Base-by-base conservation (phyloP, 2,888 invertebrate genomes). In the Pachycephus smyrnensis region DNA sequence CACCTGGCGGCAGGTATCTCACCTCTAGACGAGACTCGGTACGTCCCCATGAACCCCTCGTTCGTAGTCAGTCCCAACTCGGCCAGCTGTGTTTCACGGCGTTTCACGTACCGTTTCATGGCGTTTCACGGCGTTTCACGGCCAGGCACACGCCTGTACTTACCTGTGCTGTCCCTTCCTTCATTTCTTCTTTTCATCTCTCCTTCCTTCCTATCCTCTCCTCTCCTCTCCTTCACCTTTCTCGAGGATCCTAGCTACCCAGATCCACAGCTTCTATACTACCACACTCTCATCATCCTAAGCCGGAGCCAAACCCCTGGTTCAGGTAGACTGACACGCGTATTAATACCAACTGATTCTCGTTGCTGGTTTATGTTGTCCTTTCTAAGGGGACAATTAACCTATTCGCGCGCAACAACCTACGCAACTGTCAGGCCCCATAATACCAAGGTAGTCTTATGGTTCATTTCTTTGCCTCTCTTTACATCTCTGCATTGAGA, bases 1-100 rank as follows among this genome's bases (percentile, higher is more conserved):
- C 94, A 94, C 93, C 94, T 93, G 93, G 93, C 87, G 90, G 89
- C 85, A 84, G 87, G 85, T 86, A 88, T 87, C 87, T 80, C 80
- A 81, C 80, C 79, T 74, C 75, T 69, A 12, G 77, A 77, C 90
- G 92, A 92, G 92, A 92, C 87, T 92, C 89, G 92, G 92, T 92
- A 90, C 88, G 91, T 88, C 89, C 87, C 73, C 76, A 92, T 92
- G 92, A 88, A 23, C 55, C 55, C 55, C 55, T 55, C 55, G 55
- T 9, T 55, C 55, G 23, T 23, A 55, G 92, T 90, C 89, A 92
- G 93, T 91, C 92, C 93, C 89, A 93, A 89, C 93, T 31, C 71
- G 31, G 31, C 33, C 33, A 31, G 32, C 71, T 31, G 71, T 31
- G 71, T 71, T 71, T 71, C 71, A 71, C 12, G 32, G 71, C 71